Conservation (phyloP, 2,113 vertebrate species). For the Perca schrenkii region DNA sequence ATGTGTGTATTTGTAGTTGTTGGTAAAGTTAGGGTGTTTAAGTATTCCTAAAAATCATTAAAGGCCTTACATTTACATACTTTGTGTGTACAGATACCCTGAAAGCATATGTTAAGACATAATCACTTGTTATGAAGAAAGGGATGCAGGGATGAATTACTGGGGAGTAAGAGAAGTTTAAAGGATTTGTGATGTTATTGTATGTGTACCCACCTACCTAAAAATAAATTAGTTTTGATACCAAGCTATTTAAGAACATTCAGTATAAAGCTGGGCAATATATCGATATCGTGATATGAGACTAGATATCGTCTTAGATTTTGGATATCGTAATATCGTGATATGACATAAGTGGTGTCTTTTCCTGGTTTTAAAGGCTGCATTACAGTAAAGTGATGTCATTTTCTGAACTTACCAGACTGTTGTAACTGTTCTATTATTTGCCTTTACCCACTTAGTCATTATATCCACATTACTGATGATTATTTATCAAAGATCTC, state of each 20-base stretch:
- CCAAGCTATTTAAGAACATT: not conserved
- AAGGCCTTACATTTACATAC: not conserved
- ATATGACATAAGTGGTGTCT: no score
- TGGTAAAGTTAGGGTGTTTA: not conserved
- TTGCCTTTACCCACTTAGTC: no score
- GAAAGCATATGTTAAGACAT: not conserved
- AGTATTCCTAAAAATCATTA: not conserved
- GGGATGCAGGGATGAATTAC: not conserved
- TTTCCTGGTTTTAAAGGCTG: no score
- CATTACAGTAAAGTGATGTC: no score
- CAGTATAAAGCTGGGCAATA: not conserved
- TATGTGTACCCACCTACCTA: not conserved
- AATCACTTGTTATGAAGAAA: not conserved
- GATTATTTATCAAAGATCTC: no score
- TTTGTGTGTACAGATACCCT: not conserved
- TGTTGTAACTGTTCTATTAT: no score
- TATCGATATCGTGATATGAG: no score
- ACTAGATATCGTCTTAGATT: no score
- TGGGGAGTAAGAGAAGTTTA: not conserved
- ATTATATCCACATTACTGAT: no score
- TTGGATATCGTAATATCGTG: no score
- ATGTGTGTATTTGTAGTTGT: no score
- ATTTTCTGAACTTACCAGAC: no score
- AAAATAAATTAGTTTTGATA: not conserved
- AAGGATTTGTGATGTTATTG: not conserved